Percentiles rank a stretch among this genome's conserved stretches.
Conservation (phyloP, 2,113 vertebrate genomes). For the Ciconia maguari region DNA sequence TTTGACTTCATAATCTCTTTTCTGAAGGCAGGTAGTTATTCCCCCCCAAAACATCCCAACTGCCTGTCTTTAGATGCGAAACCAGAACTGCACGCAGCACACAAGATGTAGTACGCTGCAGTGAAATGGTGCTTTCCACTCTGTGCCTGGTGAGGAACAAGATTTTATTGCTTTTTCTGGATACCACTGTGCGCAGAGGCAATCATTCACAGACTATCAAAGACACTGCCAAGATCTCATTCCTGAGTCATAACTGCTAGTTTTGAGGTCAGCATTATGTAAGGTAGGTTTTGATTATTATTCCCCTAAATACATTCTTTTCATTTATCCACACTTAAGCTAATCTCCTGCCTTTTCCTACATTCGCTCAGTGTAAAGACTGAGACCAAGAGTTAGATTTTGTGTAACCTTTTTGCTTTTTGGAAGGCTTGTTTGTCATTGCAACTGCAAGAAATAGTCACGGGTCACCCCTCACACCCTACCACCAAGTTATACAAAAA, state of each 20-base stretch:
- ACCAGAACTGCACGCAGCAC: not conserved
- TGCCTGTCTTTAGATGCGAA: not conserved
- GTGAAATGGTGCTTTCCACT: not conserved
- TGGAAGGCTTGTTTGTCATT: not conserved
- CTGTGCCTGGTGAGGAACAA: not conserved
- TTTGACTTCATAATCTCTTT: not conserved
- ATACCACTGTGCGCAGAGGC: not conserved
- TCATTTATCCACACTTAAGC: not conserved
- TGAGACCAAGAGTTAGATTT: not conserved
- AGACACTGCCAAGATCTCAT: not conserved
- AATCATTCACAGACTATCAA: not conserved
- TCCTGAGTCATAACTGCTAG: not conserved
- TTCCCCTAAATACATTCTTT: not conserved
- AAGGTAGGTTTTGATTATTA: not conserved
- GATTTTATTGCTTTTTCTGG: not conserved
- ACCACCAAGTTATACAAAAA: not conserved
- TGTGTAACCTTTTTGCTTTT: not conserved
- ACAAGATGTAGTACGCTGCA: fast-evolving
- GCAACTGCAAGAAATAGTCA: not conserved
- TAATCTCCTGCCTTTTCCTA: not conserved
- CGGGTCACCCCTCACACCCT: not conserved
- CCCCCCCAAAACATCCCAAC: not conserved
- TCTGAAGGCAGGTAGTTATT: not conserved
- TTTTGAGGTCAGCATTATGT: not conserved
- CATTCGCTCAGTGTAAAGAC: not conserved